phyloP scores from a whole-genome alignment of 2,888 invertebrate genomes.

The Parapristionchus giblindavisi region DNA sequence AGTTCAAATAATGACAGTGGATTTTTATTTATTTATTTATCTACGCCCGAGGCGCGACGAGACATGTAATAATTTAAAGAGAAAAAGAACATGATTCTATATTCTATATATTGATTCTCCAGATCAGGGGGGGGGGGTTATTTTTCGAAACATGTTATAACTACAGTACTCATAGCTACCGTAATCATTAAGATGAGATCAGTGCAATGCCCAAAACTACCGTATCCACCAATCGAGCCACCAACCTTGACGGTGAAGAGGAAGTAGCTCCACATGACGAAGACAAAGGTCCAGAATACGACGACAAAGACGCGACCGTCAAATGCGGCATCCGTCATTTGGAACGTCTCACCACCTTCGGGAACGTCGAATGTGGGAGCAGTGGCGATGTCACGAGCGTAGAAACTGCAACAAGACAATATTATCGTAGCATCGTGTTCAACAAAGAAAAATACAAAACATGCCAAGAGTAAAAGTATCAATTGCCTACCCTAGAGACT shows the following conservation, averaged over 20 bases:
- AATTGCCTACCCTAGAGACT: too few species aligned
- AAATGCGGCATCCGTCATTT: conserved; percentile 13
- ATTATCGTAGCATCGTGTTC: too few species aligned
- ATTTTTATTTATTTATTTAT: neutral
- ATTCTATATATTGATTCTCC: too few species aligned
- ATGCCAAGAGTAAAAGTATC: neutral
- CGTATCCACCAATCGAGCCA: too few species aligned
- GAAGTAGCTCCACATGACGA: conserved; percentile 62
- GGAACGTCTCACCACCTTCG: conserved; percentile 25
- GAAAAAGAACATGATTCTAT: neutral
- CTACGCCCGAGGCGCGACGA: neutral
- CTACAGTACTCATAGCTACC: too few species aligned
- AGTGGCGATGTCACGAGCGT: conserved; percentile 10
- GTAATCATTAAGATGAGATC: too few species aligned
- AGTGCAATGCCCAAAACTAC: too few species aligned
- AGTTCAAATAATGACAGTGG: neutral
- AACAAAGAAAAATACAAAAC: too few species aligned
- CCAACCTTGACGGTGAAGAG: conserved; percentile 37
- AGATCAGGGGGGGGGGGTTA: too few species aligned
- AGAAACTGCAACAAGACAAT: too few species aligned
- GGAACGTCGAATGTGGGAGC: conserved; percentile 17
- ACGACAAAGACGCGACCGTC: conserved; percentile 44
- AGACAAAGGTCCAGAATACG: conserved; percentile 58
- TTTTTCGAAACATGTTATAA: too few species aligned
- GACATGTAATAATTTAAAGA: too few species aligned